Conservation (phyloP, 2,797 vertebrate species). For the Girardinus metallicus region DNA sequence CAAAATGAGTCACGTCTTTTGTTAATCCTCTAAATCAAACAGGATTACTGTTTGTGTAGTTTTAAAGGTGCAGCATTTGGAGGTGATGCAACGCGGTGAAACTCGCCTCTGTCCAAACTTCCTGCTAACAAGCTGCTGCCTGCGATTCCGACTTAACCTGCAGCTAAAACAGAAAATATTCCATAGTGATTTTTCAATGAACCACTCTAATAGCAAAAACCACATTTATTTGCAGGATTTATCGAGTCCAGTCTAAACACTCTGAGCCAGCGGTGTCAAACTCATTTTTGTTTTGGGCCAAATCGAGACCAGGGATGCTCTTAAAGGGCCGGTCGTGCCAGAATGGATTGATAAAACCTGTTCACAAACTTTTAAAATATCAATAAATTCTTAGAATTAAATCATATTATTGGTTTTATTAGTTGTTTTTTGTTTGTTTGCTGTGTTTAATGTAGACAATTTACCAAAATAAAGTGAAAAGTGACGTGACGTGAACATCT, state of each 20-base stretch:
- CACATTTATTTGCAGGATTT: neutral
- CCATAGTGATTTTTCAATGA: neutral
- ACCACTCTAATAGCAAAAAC: neutral
- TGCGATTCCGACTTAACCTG: neutral
- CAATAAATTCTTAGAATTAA: too few relatives aligned
- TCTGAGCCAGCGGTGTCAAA: too few relatives aligned
- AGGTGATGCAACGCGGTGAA: slow-evolving; percentile 18
- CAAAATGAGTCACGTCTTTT: neutral
- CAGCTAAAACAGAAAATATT: neutral
- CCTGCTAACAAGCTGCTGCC: neutral
- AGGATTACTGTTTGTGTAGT: neutral
- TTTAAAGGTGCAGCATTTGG: neutral
- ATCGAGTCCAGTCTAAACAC: neutral
- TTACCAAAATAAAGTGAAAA: too few relatives aligned
- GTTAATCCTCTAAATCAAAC: neutral
- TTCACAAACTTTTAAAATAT: too few relatives aligned
- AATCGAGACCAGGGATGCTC: too few relatives aligned
- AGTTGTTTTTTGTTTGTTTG: too few relatives aligned
- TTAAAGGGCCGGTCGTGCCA: too few relatives aligned
- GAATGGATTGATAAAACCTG: too few relatives aligned
- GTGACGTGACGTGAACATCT: too few relatives aligned
- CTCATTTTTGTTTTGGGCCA: too few relatives aligned
- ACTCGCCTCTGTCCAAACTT: neutral
- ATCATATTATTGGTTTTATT: too few relatives aligned
- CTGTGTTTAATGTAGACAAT: too few relatives aligned